A percentile compares a stretch with the other conserved stretches of the same genome.
Evolutionary conservation across 2,797 vertebrate species (phyloP).

Genomic region (Neoniphon sammara): DNA sequence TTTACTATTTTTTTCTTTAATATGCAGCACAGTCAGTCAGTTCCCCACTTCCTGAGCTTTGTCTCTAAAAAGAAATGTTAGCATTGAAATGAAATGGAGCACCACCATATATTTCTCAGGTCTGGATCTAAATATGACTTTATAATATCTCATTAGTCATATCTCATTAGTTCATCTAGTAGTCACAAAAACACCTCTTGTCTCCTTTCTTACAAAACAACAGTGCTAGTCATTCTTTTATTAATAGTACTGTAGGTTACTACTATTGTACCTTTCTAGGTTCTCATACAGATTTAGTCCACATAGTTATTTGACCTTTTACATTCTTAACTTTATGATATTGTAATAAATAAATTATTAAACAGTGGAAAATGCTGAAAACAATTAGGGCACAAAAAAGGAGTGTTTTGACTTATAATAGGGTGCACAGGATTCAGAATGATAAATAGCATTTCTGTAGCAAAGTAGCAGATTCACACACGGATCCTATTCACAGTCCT

Average conservation of each 20-base stretch:
- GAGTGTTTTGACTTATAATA: conserved; percentile 58
- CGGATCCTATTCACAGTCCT: conserved; percentile 66
- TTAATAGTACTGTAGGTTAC: conserved; percentile 16
- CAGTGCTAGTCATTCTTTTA: conserved; percentile 2
- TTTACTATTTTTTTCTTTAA: conserved; percentile 1
- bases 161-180: neutral
- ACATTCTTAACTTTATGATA: conserved; percentile 66
- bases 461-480: conserved; percentile 39
- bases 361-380: conserved; percentile 57
- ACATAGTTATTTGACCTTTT: conserved; percentile 54
- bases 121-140: neutral
- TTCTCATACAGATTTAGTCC: conserved; percentile 53
- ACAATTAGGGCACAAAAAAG: conserved; percentile 50
- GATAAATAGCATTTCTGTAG: conserved; percentile 57
- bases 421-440: conserved; percentile 42
- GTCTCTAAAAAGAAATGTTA: conserved; percentile 22
- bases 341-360: conserved; percentile 76
- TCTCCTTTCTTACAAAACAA: neutral
- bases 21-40: conserved; percentile 19
- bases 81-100: conserved; percentile 16
- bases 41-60: conserved; percentile 70
- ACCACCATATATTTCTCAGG: neutral
- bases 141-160: neutral
- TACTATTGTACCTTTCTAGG: conserved; percentile 52
- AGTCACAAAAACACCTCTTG: neutral